Percentiles rank a stretch among this genome's conserved stretches.
Conservation (phyloP, 2,113 vertebrate species). For the Miniopterus natalensis region DNA sequence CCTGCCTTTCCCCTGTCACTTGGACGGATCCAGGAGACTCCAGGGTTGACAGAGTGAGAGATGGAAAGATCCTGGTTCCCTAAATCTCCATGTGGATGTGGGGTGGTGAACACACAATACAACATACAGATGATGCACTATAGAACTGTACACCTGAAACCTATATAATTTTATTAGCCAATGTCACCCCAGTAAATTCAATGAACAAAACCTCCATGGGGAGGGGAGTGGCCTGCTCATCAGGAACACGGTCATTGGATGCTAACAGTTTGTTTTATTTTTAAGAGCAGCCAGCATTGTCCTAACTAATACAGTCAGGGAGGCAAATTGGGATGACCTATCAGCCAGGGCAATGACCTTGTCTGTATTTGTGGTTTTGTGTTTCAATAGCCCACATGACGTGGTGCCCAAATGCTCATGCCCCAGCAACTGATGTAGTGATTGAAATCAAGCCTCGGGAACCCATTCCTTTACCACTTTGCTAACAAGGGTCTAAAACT, state of each 20-base stretch:
- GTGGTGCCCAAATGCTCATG: conserved; percentile 42
- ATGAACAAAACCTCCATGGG: background rate
- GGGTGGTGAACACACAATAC: too few relatives aligned
- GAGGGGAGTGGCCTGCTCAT: background rate
- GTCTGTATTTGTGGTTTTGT: conserved; percentile 16
- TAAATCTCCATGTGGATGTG: background rate
- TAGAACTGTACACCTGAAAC: background rate
- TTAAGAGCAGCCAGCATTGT: conserved; percentile 27
- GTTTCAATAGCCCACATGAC: conserved; percentile 38
- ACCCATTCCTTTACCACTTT: conserved; percentile 8
- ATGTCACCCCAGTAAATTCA: background rate
- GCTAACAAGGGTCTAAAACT: background rate
- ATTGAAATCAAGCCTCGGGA: background rate
- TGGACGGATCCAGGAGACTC: background rate
- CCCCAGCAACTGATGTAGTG: background rate
- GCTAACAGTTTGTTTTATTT: background rate
- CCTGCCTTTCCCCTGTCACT: background rate
- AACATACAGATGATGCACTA: background rate
- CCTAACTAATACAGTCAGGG: conserved; percentile 1
- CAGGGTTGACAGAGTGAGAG: background rate
- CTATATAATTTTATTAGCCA: background rate
- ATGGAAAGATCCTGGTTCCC: background rate
- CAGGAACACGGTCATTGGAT: background rate
- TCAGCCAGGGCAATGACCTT: conserved; percentile 23
- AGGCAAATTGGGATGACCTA: background rate